phyloP scores from a whole-genome alignment of 2,113 vertebrate species.

The Xiphorhynchus elegans region DNA sequence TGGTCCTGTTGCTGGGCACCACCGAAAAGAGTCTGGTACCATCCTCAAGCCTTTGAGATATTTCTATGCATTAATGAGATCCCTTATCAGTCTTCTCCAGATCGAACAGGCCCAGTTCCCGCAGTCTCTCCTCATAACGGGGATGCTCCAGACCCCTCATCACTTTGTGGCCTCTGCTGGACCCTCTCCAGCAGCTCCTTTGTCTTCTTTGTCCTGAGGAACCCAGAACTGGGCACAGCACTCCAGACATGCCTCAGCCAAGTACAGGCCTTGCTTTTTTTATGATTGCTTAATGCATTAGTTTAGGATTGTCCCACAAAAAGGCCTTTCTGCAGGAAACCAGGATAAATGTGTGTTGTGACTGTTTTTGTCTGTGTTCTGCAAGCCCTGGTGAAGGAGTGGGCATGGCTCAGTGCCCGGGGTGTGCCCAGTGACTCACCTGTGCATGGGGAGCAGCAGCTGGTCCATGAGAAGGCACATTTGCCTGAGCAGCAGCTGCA shows the following conservation, averaged over 20 bases:
- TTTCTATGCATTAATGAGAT: neutral
- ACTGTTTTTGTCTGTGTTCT: rapidly evolving
- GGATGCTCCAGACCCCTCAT: neutral
- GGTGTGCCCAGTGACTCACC: neutral
- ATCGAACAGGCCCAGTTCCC: neutral
- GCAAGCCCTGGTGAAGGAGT: neutral
- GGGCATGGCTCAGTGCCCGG: rapidly evolving
- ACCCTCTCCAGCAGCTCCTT: neutral
- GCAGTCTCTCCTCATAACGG: rapidly evolving
- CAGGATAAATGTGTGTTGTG: rapidly evolving
- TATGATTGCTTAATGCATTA: rapidly evolving
- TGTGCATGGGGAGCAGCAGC: neutral
- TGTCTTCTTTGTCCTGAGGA: neutral
- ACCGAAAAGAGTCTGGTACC: neutral
- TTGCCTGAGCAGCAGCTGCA: neutral
- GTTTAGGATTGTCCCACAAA: neutral
- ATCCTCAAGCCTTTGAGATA: neutral
- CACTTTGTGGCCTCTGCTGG: too few species aligned
- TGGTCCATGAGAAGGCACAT: neutral
- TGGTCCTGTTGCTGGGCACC: neutral
- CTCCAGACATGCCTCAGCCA: neutral
- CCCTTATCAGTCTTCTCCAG: rapidly evolving
- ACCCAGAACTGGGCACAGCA: neutral
- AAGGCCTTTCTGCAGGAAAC: too few species aligned
- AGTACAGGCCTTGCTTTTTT: neutral